Percentiles rank a stretch among this genome's conserved stretches.
Conservation (phyloP, 1,140 invertebrate species). For the Drosophila pseudoananassae region DNA sequence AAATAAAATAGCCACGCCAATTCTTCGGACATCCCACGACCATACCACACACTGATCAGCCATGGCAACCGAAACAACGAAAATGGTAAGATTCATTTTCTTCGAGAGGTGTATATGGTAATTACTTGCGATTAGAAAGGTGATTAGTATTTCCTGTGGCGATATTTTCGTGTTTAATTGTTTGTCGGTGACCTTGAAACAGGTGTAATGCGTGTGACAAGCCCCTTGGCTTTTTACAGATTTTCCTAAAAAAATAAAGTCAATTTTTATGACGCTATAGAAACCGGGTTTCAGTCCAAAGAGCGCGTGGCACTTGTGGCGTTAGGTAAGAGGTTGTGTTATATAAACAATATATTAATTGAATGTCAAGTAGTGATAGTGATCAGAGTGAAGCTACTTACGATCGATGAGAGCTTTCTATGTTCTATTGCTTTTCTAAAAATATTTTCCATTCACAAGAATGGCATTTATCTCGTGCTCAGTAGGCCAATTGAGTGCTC, state of each 20-base stretch:
- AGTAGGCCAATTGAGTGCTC: constrained; percentile 13
- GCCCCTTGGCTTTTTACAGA: constrained; percentile 26
- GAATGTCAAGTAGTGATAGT: constrained; percentile 2
- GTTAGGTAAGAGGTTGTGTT: constrained; percentile 40
- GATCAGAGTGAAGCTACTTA: neutral
- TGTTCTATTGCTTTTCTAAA: neutral
- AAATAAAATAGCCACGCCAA: constrained; percentile 10
- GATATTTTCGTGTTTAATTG: constrained; percentile 3
- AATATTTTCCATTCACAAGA: neutral
- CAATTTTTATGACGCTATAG: constrained; percentile 6
- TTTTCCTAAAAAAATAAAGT: constrained; percentile 8
- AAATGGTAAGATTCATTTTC: constrained; percentile 62
- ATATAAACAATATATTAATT: constrained; percentile 27
- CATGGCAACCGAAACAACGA: constrained; percentile 69
- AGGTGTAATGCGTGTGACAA: constrained; percentile 22
- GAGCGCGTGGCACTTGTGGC: constrained; percentile 27
- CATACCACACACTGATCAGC: constrained; percentile 11
- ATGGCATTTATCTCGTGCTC: constrained; percentile 6
- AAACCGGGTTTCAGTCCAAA: constrained; percentile 19
- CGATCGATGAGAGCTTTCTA: neutral
- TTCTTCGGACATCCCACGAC: constrained; percentile 15
- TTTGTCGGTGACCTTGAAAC: constrained; percentile 38
- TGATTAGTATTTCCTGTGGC: constrained; percentile 40
- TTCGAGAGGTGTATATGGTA: constrained; percentile 11
- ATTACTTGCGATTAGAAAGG: constrained; percentile 36